Conservation (phyloP, 2,888 invertebrate species). For the Petrolisthes cinctipes region DNA sequence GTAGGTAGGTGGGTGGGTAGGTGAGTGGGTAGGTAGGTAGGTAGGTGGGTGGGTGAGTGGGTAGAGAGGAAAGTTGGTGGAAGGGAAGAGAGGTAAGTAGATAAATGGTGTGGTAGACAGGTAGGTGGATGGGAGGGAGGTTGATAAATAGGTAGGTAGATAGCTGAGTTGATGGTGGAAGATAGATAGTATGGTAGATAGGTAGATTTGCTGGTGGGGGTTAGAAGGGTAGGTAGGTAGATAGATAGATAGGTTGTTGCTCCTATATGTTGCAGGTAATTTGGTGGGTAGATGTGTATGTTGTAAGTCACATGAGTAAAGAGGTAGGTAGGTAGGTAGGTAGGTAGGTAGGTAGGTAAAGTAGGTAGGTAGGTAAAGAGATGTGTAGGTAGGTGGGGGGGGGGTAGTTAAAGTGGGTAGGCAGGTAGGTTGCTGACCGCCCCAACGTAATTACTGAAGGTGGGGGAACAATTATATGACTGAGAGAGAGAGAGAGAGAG, state of each 20-base stretch:
- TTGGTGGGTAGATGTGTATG: not conserved
- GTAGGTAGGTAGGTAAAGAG: not conserved
- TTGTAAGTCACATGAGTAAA: not conserved
- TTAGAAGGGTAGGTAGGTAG: not conserved
- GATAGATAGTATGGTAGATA: too few species aligned
- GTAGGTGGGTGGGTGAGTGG: too few species aligned
- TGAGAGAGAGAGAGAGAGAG: constrained; percentile 10
- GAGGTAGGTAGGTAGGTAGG: not conserved
- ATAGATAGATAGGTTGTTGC: not conserved
- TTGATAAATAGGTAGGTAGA: too few species aligned
- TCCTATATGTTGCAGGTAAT: not conserved
- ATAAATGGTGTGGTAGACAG: too few species aligned
- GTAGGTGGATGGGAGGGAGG: too few species aligned
- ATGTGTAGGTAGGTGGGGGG: not conserved
- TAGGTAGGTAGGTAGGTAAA: not conserved
- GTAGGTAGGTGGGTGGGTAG: too few species aligned
- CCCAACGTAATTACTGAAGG: constrained; percentile 13
- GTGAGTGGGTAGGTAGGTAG: too few species aligned
- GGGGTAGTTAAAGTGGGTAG: not conserved
- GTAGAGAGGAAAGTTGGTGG: too few species aligned
- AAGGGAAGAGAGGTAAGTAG: too few species aligned
- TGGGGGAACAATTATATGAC: not conserved
- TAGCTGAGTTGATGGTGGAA: too few species aligned
- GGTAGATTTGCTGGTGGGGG: too few species aligned
- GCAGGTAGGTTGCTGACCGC: not conserved